A percentile compares a stretch with the other conserved stretches of the same genome.
Conservation (phyloP, 2,113 vertebrate genomes). For the Triplophysa dalaica region DNA sequence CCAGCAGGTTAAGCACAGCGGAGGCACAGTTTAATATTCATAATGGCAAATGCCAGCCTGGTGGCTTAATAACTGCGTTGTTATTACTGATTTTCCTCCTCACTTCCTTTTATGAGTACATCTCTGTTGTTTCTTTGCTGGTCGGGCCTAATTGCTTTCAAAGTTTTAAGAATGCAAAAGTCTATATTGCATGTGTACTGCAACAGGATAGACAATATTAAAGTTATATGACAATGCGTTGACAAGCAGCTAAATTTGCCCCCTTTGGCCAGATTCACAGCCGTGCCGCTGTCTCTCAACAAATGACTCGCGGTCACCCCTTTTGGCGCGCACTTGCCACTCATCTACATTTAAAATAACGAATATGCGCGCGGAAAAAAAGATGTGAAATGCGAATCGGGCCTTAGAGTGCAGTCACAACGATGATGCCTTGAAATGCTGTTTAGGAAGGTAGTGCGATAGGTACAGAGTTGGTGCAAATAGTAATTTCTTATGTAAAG, state of each 20-base stretch:
- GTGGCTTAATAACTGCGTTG: constrained; percentile 33
- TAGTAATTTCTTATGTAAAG: neutral
- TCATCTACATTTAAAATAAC: too few relatives aligned
- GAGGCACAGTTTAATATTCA: constrained; percentile 33
- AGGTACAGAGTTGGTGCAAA: neutral
- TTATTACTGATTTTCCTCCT: constrained; percentile 30
- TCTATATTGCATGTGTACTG: neutral
- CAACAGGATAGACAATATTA: neutral
- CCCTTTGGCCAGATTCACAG: too few relatives aligned
- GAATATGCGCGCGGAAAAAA: too few relatives aligned
- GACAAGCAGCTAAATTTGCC: neutral
- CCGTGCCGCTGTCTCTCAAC: too few relatives aligned
- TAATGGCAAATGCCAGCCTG: constrained; percentile 21
- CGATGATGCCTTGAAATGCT: too few relatives aligned
- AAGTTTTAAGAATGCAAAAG: neutral
- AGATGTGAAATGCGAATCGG: too few relatives aligned
- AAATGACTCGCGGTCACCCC: too few relatives aligned
- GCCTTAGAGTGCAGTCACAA: too few relatives aligned
- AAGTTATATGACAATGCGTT: neutral
- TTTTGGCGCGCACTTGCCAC: too few relatives aligned
- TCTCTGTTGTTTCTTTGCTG: neutral
- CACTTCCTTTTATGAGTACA: neutral
- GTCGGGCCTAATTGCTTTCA: neutral
- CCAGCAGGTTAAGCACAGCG: constrained; percentile 28
- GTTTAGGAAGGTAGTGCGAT: neutral